These are phyloP conservation scores for Condylura cristata DNA, from an alignment of 2,113 vertebrate genomes.

Conservation along the genomic window DNA sequence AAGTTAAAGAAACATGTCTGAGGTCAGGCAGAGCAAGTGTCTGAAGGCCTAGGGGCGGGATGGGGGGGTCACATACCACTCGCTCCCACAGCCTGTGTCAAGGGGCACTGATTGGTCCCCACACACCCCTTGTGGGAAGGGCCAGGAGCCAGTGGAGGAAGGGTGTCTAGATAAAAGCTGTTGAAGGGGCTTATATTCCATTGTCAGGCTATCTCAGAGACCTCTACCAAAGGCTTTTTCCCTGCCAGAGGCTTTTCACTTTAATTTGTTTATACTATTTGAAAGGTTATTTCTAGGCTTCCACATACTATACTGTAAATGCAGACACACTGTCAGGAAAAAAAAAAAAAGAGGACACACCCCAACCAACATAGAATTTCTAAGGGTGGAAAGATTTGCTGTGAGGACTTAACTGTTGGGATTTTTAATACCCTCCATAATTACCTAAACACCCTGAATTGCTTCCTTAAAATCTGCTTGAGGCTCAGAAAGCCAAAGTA, in stretches of 20 bases:
- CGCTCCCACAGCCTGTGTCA: no score
- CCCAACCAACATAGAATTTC: not conserved
- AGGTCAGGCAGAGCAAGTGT: not conserved
- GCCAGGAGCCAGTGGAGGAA: not conserved
- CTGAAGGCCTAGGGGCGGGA: not conserved
- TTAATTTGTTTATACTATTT: not conserved
- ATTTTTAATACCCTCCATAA: not conserved
- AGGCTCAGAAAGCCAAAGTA: not conserved
- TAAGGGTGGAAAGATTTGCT: not conserved
- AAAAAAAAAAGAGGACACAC: not conserved
- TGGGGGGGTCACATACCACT: not conserved
- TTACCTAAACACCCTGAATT: not conserved
- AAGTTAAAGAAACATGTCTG: not conserved
- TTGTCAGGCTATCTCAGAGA: not conserved
- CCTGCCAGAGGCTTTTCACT: not conserved
- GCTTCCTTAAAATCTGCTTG: not conserved
- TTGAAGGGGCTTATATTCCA: not conserved
- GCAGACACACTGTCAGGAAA: not conserved
- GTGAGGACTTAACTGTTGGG: not conserved
- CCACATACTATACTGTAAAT: not conserved
- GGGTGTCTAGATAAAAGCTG: not conserved
- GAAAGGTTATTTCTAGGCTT: not conserved
- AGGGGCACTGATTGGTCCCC: no score
- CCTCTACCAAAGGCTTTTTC: not conserved
- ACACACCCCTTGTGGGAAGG: not conserved